Conservation (phyloP, 2,797 vertebrate species). For the Anniella stebbinsi region DNA sequence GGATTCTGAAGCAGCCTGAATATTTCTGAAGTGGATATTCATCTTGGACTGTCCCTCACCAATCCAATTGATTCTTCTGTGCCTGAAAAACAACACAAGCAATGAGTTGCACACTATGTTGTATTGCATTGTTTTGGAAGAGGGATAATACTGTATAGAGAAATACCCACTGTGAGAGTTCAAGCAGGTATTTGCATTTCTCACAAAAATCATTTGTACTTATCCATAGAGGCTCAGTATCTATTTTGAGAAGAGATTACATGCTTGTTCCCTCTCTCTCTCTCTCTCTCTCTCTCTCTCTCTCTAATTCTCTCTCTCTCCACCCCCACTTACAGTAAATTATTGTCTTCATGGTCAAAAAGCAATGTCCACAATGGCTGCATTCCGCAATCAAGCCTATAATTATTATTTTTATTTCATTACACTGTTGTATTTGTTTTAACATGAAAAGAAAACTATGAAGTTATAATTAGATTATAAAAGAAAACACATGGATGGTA, state of each 20-base stretch:
- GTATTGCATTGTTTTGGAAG: not conserved
- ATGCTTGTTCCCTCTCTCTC: too few species aligned
- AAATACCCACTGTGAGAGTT: not conserved
- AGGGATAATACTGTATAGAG: not conserved
- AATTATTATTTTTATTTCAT: not conserved
- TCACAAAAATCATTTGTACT: not conserved
- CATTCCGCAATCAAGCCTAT: not conserved
- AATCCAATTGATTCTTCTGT: not conserved
- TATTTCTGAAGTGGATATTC: too few species aligned
- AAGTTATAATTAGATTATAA: not conserved
- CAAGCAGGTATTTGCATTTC: not conserved
- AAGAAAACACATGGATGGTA: not conserved
- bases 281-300: not conserved
- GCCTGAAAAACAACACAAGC: not conserved
- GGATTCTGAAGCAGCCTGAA: too few species aligned
- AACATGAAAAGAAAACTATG: not conserved
- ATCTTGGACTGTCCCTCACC: too few species aligned
- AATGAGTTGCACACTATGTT: not conserved
- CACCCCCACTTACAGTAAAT: not conserved
- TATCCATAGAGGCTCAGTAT: not conserved
- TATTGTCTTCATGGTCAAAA: not conserved
- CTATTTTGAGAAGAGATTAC: too few species aligned
- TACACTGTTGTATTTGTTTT: not conserved
- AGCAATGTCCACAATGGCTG: not conserved
- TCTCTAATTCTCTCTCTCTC: too few species aligned